phyloP scores from a whole-genome alignment of 2,113 vertebrate genomes.

The Brachypodius melanocephalos region DNA sequence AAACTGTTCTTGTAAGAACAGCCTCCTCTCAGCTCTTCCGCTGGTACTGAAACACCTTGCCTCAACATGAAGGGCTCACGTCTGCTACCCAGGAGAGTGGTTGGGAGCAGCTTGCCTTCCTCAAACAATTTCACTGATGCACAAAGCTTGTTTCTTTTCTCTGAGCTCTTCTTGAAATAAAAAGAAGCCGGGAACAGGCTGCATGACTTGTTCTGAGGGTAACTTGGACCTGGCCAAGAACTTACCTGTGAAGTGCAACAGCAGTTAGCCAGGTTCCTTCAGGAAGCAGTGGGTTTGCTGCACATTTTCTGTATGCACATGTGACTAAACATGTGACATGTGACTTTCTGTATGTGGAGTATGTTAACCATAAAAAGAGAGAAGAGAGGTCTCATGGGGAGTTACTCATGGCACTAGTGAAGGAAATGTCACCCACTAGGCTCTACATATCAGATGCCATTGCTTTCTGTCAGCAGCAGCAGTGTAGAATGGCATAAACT shows the following conservation, averaged over 20 bases:
- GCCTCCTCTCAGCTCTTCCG: neutral
- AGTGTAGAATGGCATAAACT: neutral
- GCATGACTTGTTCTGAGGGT: neutral
- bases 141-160: neutral
- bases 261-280: neutral
- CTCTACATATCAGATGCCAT: neutral
- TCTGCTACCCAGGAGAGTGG: neutral
- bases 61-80: neutral
- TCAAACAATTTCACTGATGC: neutral
- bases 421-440: neutral
- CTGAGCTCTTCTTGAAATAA: neutral
- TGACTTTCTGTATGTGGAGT: neutral
- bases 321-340: neutral
- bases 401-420: neutral
- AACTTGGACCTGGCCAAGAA: neutral
- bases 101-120: neutral
- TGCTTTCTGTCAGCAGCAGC: neutral
- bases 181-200: neutral
- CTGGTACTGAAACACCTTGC: neutral
- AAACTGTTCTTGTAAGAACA: neutral
- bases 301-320: neutral
- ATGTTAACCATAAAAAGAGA: neutral
- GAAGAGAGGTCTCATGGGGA: neutral
- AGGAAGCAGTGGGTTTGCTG: neutral
- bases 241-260: neutral